phyloP scores from a whole-genome alignment of 2,113 vertebrate species.

The Falco punctatus region DNA sequence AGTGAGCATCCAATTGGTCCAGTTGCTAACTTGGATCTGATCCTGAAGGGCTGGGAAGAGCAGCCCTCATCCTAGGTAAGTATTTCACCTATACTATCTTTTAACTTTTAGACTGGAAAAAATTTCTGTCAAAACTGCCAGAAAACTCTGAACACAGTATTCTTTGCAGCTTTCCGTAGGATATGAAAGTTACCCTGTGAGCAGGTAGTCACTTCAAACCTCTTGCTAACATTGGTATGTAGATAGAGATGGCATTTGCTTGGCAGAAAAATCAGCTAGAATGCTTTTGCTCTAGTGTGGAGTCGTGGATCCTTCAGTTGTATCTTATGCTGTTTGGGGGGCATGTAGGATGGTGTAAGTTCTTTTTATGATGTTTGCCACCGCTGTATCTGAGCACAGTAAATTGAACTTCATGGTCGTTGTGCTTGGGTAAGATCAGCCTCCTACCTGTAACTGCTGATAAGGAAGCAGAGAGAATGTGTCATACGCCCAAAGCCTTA shows the following conservation, averaged over 20 bases:
- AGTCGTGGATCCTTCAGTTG: neutral
- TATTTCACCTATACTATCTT: neutral
- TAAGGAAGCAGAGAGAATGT: neutral
- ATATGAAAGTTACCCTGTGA: neutral
- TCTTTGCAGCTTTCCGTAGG: neutral
- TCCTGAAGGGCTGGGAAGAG: neutral
- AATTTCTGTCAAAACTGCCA: neutral
- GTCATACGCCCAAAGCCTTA: neutral
- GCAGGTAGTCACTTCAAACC: neutral
- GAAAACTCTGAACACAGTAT: neutral
- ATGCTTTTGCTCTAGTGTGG: neutral
- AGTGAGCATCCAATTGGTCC: neutral
- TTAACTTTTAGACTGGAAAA: neutral
- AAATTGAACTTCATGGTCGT: neutral
- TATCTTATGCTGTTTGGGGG: neutral
- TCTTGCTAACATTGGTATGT: neutral
- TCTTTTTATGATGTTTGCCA: neutral
- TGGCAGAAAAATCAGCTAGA: neutral
- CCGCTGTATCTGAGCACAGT: neutral
- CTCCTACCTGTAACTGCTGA: neutral
- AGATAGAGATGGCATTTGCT: neutral
- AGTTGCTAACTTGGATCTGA: neutral
- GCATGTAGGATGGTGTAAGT: accelerated
- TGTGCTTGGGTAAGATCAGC: neutral
- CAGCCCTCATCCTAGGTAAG: neutral